A percentile compares a stretch with the other conserved stretches of the same genome.
These are phyloP conservation scores for Caenorhabditis inopinata DNA, from an alignment of 1,140 invertebrate genomes.

Conservation along the genomic window DNA sequence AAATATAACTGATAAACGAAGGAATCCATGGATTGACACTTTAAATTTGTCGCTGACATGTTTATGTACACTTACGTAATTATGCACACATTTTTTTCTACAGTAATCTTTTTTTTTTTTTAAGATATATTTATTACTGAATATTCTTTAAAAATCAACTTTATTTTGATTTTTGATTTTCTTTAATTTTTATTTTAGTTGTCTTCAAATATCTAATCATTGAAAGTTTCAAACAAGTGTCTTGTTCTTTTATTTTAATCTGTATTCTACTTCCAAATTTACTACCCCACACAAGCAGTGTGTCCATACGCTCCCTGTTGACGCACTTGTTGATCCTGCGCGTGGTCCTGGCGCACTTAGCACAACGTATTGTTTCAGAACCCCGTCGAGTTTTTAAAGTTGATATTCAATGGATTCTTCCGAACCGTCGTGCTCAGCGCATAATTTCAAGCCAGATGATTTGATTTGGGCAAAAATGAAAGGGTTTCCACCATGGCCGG, in stretches of 20 bases:
- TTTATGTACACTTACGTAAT: too few species aligned
- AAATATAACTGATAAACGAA: too few species aligned
- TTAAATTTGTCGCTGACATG: too few species aligned
- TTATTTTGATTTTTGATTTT: background rate
- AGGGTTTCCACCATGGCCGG: conserved; percentile 51
- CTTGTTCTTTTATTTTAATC: background rate
- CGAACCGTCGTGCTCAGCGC: background rate
- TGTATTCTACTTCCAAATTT: background rate
- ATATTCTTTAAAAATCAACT: too few species aligned
- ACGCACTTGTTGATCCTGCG: background rate
- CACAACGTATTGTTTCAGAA: background rate
- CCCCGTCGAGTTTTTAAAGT: too few species aligned
- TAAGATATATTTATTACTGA: too few species aligned
- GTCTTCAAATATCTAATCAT: too few species aligned
- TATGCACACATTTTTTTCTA: background rate
- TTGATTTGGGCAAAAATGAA: conserved; percentile 51
- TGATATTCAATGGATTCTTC: background rate
- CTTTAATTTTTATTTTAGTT: too few species aligned
- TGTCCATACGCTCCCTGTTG: background rate
- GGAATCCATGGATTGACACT: too few species aligned
- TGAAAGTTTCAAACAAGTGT: too few species aligned
- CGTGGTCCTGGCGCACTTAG: background rate
- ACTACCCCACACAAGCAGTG: background rate
- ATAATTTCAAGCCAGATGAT: conserved; percentile 34
- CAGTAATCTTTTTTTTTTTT: background rate